phyloP scores from a whole-genome alignment of 2,888 invertebrate species.

The Oscheius sp. region DNA sequence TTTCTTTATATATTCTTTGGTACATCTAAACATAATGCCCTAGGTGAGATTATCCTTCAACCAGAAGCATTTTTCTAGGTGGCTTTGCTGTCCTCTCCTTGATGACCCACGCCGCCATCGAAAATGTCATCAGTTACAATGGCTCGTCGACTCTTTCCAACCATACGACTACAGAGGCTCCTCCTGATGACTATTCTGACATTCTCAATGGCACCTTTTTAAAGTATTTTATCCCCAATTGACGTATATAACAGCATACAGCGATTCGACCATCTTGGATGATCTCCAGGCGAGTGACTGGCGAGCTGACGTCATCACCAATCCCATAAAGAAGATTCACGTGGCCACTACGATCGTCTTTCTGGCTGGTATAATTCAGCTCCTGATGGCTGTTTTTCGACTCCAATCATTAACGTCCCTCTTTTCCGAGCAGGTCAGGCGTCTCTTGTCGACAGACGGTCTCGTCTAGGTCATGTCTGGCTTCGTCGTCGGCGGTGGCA shows the following conservation, averaged over 20 bases:
- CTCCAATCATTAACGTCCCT: slow-evolving; percentile 69
- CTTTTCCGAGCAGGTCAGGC: slow-evolving; percentile 68
- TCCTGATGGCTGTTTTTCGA: slow-evolving; percentile 69
- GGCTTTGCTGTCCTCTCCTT: slow-evolving; percentile 71
- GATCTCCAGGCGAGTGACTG: slow-evolving; percentile 50
- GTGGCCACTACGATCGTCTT: slow-evolving; percentile 71
- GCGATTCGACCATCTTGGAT: slow-evolving; percentile 53
- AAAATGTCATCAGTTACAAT: slow-evolving; percentile 63
- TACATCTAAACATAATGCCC: slow-evolving; percentile 70
- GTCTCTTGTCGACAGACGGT: not conserved
- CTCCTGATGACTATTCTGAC: slow-evolving; percentile 40
- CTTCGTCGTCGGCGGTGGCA: slow-evolving; percentile 71
- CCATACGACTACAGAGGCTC: slow-evolving; percentile 41
- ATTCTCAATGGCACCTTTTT: slow-evolving; percentile 47
- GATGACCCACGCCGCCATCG: slow-evolving; percentile 70
- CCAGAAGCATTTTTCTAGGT: slow-evolving; percentile 44
- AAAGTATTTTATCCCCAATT: slow-evolving; percentile 37
- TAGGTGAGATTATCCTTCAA: slow-evolving; percentile 51
- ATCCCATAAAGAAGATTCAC: slow-evolving; percentile 61
- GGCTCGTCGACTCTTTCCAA: slow-evolving; percentile 47
- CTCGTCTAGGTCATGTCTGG: slow-evolving; percentile 64
- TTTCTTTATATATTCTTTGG: slow-evolving; percentile 72
- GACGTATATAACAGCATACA: slow-evolving; percentile 32
- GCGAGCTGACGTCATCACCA: slow-evolving; percentile 39
- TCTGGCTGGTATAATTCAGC: slow-evolving; percentile 65